phyloP scores from a whole-genome alignment of 2,888 invertebrate species.

The Lamproptera curius region DNA sequence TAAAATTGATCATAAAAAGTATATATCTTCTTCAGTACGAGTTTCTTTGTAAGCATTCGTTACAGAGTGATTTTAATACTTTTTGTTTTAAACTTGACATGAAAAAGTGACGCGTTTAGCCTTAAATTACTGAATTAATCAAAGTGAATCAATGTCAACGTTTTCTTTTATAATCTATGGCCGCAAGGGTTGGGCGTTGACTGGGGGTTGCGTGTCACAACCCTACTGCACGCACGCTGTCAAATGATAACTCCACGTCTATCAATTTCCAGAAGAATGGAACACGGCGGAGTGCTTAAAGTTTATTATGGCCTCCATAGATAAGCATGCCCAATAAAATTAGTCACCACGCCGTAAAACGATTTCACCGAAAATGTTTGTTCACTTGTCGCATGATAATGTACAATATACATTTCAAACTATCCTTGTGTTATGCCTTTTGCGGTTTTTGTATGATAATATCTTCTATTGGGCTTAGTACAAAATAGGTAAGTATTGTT shows the following conservation, averaged over 20 bases:
- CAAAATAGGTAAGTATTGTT: no score
- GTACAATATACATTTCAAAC: no score
- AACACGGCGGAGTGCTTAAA: slow-evolving; percentile 42
- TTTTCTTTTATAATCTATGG: slow-evolving; percentile 40
- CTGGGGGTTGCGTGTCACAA: slow-evolving; percentile 59
- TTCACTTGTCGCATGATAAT: no score
- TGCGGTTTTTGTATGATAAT: no score
- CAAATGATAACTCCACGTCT: slow-evolving; percentile 76
- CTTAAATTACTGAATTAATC: no score
- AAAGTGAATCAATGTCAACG: neutral
- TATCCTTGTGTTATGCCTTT: no score
- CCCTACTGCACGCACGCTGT: slow-evolving; percentile 61
- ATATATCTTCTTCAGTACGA: no score
- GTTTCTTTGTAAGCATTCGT: no score
- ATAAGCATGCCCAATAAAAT: slow-evolving; percentile 56
- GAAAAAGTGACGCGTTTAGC: neutral
- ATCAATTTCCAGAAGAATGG: slow-evolving; percentile 70
- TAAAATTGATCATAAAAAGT: no score
- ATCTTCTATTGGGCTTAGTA: no score
- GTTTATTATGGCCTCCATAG: slow-evolving; percentile 54
- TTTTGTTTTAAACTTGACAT: no score
- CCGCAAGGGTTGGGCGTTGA: slow-evolving; percentile 49
- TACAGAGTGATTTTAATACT: no score
- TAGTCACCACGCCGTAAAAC: slow-evolving; percentile 40
- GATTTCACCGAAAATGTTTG: slow-evolving; percentile 22